Conservation (phyloP, 2,113 vertebrate species). For the Hyla sarda region DNA sequence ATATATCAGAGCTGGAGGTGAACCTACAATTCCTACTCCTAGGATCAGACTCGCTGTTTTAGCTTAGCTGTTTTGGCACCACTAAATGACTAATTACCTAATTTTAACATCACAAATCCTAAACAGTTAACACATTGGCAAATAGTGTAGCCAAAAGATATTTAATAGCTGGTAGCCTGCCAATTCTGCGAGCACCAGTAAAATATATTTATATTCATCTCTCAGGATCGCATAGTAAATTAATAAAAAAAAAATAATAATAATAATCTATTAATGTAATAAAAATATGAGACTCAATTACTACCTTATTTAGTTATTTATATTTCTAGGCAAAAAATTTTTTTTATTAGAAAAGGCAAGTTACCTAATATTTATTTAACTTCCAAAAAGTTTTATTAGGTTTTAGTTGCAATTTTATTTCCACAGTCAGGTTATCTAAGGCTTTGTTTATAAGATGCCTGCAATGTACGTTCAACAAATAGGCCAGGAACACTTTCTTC, state of each 20-base stretch:
- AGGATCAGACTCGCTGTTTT: neutral
- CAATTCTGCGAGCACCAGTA: neutral
- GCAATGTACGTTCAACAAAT: too few species aligned
- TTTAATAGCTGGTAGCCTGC: neutral
- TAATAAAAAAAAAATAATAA: too few species aligned
- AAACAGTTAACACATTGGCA: neutral
- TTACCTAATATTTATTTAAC: too few species aligned
- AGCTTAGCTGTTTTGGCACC: neutral
- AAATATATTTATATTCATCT: neutral
- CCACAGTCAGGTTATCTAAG: too few species aligned
- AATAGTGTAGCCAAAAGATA: neutral
- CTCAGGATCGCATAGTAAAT: neutral
- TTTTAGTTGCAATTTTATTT: too few species aligned
- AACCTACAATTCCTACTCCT: neutral
- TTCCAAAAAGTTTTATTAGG: too few species aligned
- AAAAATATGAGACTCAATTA: too few species aligned
- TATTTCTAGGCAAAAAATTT: too few species aligned
- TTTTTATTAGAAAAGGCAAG: too few species aligned
- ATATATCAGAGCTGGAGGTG: slow-evolving; percentile 9
- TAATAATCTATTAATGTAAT: neutral
- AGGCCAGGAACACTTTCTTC: too few species aligned
- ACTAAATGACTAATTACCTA: neutral
- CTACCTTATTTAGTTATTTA: too few species aligned
- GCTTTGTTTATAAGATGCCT: too few species aligned
- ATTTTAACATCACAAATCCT: neutral